phyloP scores from a whole-genome alignment of 1,140 invertebrate species.

The Anthonomus grandis region DNA sequence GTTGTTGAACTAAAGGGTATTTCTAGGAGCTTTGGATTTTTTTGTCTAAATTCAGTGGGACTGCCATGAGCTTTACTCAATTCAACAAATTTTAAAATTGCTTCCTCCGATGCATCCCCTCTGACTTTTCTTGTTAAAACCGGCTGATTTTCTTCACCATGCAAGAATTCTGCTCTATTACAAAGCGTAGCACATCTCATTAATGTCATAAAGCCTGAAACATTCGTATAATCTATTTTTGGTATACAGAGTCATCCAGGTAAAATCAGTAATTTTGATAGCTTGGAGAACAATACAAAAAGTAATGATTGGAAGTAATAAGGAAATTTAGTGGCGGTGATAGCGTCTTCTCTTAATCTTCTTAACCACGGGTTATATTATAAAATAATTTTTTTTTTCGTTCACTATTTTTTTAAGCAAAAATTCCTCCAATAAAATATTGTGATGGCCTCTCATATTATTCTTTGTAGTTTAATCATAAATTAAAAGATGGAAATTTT shows the following conservation, averaged over 20 bases:
- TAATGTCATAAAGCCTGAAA: slow-evolving; percentile 50
- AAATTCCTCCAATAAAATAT: no score
- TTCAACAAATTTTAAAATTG: slow-evolving; percentile 77
- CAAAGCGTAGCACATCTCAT: slow-evolving; percentile 68
- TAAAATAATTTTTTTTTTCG: no score
- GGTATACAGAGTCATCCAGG: background rate
- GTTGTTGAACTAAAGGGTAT: slow-evolving; percentile 75
- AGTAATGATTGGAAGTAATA: no score
- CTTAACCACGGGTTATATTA: no score
- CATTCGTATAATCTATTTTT: background rate
- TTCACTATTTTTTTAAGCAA: no score
- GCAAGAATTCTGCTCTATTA: slow-evolving; percentile 76
- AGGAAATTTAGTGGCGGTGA: no score
- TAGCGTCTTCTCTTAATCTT: no score
- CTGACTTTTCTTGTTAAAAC: slow-evolving; percentile 59
- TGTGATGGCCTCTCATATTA: no score
- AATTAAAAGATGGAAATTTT: no score
- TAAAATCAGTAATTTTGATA: no score
- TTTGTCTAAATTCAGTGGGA: slow-evolving; percentile 52
- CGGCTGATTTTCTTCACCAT: slow-evolving; percentile 57
- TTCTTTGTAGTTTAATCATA: no score
- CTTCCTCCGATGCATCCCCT: slow-evolving; percentile 79
- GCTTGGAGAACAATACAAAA: no score
- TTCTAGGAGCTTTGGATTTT: slow-evolving; percentile 72
- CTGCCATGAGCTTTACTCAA: slow-evolving; percentile 60